Conservation (phyloP, 2,797 vertebrate genomes). For the Synanceia verrucosa region DNA sequence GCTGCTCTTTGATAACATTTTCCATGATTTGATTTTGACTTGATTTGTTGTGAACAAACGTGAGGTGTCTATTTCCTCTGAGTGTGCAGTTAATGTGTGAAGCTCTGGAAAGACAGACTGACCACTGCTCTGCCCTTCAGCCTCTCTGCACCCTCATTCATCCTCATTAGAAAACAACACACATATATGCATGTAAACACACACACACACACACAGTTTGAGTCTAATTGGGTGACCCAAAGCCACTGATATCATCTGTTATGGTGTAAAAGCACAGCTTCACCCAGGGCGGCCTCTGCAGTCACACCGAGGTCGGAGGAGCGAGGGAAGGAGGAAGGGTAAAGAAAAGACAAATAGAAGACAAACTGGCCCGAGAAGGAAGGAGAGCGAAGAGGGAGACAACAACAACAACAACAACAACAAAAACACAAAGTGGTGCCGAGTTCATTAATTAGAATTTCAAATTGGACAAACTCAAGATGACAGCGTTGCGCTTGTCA, state of each 20-base stretch:
- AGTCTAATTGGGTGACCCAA: slow-evolving; percentile 63
- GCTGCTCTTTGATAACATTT: no score
- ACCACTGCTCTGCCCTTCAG: slow-evolving; percentile 35
- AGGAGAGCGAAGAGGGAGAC: slow-evolving; percentile 30
- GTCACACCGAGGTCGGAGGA: slow-evolving; percentile 38
- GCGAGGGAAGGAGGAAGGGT: slow-evolving; percentile 55
- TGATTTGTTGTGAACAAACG: slow-evolving; percentile 3
- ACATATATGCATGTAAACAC: neutral
- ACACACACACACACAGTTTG: slow-evolving; percentile 34
- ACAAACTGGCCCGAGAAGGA: slow-evolving; percentile 62
- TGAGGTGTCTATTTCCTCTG: neutral
- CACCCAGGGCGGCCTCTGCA: slow-evolving; percentile 52
- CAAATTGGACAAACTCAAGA: slow-evolving; percentile 85
- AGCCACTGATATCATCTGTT: slow-evolving; percentile 73
- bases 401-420: slow-evolving; percentile 47
- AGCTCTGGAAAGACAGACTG: slow-evolving; percentile 15
- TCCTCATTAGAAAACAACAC: slow-evolving; percentile 37
- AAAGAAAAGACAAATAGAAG: slow-evolving; percentile 74
- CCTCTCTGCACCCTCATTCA: slow-evolving; percentile 14
- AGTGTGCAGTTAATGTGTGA: slow-evolving; percentile 14
- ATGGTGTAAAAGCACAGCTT: slow-evolving; percentile 57
- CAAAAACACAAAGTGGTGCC: slow-evolving; percentile 76
- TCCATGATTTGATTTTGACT: no score
- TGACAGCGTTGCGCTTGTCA: slow-evolving; percentile 84
- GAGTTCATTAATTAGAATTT: slow-evolving; percentile 87